Evolutionary conservation across 1,140 invertebrate species (phyloP), one percentile per base, ranked within the genome.

Genomic region (Mamestra configurata): DNA sequence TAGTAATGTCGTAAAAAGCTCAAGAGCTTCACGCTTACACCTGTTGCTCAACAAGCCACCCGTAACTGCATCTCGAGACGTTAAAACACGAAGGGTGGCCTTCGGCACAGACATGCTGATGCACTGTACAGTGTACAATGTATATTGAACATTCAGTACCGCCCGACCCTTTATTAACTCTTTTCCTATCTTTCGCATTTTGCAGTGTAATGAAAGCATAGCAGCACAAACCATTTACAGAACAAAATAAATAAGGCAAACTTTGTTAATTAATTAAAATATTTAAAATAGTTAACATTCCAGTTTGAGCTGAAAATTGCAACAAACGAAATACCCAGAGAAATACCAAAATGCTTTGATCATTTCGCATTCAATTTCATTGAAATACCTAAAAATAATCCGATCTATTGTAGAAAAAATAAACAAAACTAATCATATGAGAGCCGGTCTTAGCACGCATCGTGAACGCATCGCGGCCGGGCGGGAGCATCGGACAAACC

Each of bases 401-500:
- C 31, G 61, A 76, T 79, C 22, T 72, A 77, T 51, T 76, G 53
- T 49, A 40, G 64, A 81, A 77, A 81, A 72, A 78, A 70, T 49
- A 79, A 78, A 79, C 18, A 83, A 68, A 71, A 81, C 75, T 82
- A 82, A 68, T 82, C 66, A 66, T 71, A 79, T 55, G 81, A 82
- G 76, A 82, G 76, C 49, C 71, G 72, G 77, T 80, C 49, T 81
- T 66, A 64, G 75, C 79, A 78, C 79, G 79, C 79, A 80, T 72
- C 20, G 78, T 70, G 73, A 79, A 53, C 82, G 79, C 81, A 79
- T 77, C 61, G 81, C 75, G 82, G 72, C 81, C 82, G 70, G 78
- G 79, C 88, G 89, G 87, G 89, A 90, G 86, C 89, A 92, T 92
- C 88, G 91, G 83, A 92, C 88, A 92, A 87, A 90, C 89, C 86